A percentile compares a stretch with the other conserved stretches of the same genome.
Conservation (phyloP, 2,797 vertebrate genomes). For the Crocodylus rhombifer region DNA sequence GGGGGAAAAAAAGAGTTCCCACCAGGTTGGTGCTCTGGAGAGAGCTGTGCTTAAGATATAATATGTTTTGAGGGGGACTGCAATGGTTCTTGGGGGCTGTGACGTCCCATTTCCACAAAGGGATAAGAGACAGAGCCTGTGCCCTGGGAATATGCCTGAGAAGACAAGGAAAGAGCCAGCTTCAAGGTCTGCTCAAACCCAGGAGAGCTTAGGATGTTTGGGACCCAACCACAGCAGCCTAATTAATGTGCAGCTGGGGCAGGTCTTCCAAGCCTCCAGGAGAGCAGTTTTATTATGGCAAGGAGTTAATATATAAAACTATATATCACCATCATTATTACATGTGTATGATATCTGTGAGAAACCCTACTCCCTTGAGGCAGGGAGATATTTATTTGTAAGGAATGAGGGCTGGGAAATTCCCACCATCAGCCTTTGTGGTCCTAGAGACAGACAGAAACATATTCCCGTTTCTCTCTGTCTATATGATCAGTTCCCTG, state of each 20-base stretch:
- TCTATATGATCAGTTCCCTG: neutral
- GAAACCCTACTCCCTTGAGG: neutral
- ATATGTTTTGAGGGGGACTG: no score
- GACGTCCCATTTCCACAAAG: neutral
- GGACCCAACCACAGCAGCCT: neutral
- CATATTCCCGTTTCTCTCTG: no score
- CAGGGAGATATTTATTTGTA: neutral
- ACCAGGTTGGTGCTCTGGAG: no score
- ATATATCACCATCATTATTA: neutral
- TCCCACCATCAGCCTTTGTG: neutral
- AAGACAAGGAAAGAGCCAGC: neutral
- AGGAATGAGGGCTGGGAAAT: neutral
- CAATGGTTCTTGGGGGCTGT: neutral
- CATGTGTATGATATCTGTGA: fast-evolving
- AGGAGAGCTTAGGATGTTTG: neutral
- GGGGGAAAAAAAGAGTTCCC: no score
- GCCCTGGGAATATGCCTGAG: neutral
- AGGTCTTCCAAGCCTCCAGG: neutral
- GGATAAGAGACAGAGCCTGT: neutral
- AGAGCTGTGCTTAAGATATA: no score
- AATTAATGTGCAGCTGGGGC: neutral
- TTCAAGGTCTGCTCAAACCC: neutral
- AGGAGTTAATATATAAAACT: neutral
- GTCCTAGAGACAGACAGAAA: neutral
- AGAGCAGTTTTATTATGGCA: neutral